Conservation (phyloP, 2,113 vertebrate species). For the Dasyprocta punctata region DNA sequence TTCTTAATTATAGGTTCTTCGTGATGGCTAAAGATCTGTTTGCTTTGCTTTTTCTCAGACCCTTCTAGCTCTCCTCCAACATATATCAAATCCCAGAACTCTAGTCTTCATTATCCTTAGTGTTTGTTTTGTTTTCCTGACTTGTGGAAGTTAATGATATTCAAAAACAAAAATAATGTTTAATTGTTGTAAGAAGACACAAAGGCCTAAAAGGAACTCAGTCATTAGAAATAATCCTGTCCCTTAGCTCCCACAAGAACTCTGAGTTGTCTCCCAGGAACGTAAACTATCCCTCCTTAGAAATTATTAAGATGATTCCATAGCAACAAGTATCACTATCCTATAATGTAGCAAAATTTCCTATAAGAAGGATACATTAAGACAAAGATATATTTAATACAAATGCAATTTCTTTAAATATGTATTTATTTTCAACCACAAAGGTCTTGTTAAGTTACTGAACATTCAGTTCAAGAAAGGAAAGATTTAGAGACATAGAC, state of each 20-base stretch:
- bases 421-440: neutral
- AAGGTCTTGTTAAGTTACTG: neutral
- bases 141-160: neutral
- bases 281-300: neutral
- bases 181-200: neutral
- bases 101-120: neutral
- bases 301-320: neutral
- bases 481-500: neutral
- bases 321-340: neutral
- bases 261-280: neutral
- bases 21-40: neutral
- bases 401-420: neutral
- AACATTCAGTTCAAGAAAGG: neutral
- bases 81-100: neutral
- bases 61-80: neutral
- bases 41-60: neutral
- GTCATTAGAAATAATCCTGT: neutral
- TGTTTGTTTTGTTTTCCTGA: neutral
- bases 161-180: constrained; percentile 26
- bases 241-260: neutral
- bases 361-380: neutral
- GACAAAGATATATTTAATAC: neutral
- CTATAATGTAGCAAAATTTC: neutral
- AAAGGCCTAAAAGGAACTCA: neutral
- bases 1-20: neutral